Evolutionary conservation across 2,888 invertebrate species (phyloP), one percentile per base, ranked within the genome.

Genomic region (Ormyrus thymus): DNA sequence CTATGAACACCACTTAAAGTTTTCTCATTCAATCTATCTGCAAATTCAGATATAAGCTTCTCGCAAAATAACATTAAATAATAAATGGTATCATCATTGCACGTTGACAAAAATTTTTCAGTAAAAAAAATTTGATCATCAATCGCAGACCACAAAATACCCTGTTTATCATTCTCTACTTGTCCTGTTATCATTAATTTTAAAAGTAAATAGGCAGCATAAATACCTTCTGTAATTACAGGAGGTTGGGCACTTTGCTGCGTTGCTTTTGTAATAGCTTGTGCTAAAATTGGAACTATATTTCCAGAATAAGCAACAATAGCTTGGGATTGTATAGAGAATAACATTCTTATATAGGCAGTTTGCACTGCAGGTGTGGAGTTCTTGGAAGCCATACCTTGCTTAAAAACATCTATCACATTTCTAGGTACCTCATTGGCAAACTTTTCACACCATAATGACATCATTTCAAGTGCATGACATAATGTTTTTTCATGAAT

Each of bases 401-500:
- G 96, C 94, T 93, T 93, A 84, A 95, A 93, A 75, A 92, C 91
- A 58, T 94, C 93, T 0, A 94, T 89, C 9, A 96, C 90, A 83
- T 92, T 92, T 79, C 92, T 92, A 1, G 95, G 95, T 53, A 95
- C 91, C 81, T 93, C 92, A n/a, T 91, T 92, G 0, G 91, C 90
- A 82, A 95, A 93, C 86, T 94, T 93, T 13, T 89, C 86, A 69
- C 95, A 93, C 98, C 98, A 98, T 45, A 94, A 89, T 7, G 94
- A 92, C 90, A 97, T 92, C 93, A 95, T 95, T 85, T 96, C 94
- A 45, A 98, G 91, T 7, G 96, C 94, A 84, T 94, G 94, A 81
- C 95, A 93, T 72, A 98, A 90, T 0, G 97, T 97, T 86, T 96
- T 96, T 90, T 98, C 98, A 89, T 98, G 97, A 51, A 96, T 96